Percentiles rank a stretch among this genome's conserved stretches.
Conservation (phyloP, 2,797 vertebrate genomes). For the Sebastes wilsoni region DNA sequence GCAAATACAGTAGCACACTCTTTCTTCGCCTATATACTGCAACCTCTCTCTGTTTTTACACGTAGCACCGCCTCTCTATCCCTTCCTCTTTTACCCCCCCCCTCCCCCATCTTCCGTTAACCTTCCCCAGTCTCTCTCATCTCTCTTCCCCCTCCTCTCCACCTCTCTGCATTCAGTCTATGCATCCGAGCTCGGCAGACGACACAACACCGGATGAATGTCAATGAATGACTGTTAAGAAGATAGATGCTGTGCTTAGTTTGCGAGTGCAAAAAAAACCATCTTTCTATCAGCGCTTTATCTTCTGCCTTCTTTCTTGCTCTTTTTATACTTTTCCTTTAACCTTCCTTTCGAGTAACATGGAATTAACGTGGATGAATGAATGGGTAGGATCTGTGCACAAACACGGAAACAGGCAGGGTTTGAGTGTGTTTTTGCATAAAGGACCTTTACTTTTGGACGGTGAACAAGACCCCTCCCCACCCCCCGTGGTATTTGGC, state of each 20-base stretch:
- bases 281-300: conserved; percentile 42
- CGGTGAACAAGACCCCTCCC: not conserved
- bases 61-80: conserved; percentile 34
- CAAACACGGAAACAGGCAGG: conserved; percentile 29
- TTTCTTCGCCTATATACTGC: not conserved
- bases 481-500: conserved; percentile 7
- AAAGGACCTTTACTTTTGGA: conserved; percentile 40
- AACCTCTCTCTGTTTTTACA: conserved; percentile 9
- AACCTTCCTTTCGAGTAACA: not conserved
- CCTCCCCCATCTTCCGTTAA: not conserved
- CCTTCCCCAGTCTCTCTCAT: not conserved
- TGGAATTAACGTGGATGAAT: conserved; percentile 21
- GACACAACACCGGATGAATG: conserved; percentile 72
- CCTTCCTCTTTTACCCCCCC: conserved; percentile 2
- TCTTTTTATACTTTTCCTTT: conserved; percentile 44
- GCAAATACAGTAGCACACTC: conserved; percentile 30
- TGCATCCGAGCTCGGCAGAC: conserved; percentile 75
- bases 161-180: conserved; percentile 72
- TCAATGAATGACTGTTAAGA: conserved; percentile 76
- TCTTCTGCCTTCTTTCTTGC: conserved; percentile 39
- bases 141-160: not conserved
- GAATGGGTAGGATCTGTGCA: conserved; percentile 30
- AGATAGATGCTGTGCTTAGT: conserved; percentile 63
- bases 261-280: conserved; percentile 35
- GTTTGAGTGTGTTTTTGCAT: conserved; percentile 33